phyloP scores from a whole-genome alignment of 2,113 vertebrate genomes.

The Hipposideros armiger region DNA sequence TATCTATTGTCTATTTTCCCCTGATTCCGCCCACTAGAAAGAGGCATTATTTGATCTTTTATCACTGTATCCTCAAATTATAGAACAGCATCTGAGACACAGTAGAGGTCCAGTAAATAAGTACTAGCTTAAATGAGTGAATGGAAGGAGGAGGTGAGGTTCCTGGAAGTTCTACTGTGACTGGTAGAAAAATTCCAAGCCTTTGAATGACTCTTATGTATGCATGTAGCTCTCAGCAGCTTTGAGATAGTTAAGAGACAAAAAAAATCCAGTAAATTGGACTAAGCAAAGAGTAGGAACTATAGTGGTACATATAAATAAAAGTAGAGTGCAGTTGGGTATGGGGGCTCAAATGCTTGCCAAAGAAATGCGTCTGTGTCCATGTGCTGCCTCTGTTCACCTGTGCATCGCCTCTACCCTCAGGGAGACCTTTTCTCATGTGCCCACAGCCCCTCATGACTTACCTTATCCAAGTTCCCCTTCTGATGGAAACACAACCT shows the following conservation, averaged over 20 bases:
- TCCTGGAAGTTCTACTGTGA: background rate
- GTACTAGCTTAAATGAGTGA: background rate
- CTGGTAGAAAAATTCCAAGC: background rate
- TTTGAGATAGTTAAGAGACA: background rate
- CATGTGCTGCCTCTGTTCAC: background rate
- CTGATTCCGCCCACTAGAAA: background rate
- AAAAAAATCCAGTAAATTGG: background rate
- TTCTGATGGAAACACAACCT: background rate
- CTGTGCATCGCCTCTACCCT: background rate
- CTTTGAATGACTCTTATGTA: background rate
- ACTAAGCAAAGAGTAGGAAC: background rate
- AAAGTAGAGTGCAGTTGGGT: background rate
- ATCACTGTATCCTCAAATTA: background rate
- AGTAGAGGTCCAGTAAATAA: background rate
- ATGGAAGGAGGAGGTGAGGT: background rate
- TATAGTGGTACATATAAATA: background rate
- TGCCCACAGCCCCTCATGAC: background rate
- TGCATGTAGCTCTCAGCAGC: background rate
- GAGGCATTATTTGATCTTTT: background rate
- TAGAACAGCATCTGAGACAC: background rate
- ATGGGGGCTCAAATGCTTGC: background rate
- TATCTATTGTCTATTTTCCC: background rate
- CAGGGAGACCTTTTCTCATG: background rate
- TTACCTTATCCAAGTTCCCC: background rate
- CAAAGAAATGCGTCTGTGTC: background rate